phyloP scores from a whole-genome alignment of 2,113 vertebrate species.

The Stigmatopora argus region DNA sequence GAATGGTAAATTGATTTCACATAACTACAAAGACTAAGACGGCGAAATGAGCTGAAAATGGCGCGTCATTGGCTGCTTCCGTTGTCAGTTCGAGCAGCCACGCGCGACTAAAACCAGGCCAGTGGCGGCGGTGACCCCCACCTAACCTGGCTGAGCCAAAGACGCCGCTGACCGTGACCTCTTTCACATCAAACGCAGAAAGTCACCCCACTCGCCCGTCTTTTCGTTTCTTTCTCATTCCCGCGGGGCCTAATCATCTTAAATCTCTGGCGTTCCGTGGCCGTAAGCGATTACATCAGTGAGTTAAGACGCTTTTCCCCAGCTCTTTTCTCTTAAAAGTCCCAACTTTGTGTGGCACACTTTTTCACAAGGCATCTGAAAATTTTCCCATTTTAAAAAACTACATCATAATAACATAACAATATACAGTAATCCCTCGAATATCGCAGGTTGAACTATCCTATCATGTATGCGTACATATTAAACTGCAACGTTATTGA shows the following conservation, averaged over 20 bases:
- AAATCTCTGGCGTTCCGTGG: conserved; percentile 35
- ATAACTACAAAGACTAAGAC: not conserved
- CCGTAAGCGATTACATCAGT: conserved; percentile 30
- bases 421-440: too few relatives aligned
- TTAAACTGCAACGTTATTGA: too few relatives aligned
- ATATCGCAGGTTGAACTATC: too few relatives aligned
- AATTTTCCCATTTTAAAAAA: not conserved
- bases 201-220: conserved; percentile 28
- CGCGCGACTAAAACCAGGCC: conserved; percentile 40
- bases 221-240: not conserved
- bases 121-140: not conserved
- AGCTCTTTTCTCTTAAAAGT: conserved; percentile 6
- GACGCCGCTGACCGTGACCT: conserved; percentile 33
- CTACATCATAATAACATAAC: too few relatives aligned
- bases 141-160: conserved; percentile 29
- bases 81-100: conserved; percentile 29
- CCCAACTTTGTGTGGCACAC: not conserved
- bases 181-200: conserved; percentile 48
- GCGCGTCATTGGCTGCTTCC: not conserved
- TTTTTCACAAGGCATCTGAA: not conserved
- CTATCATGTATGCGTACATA: too few relatives aligned
- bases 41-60: conserved; percentile 8
- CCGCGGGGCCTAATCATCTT: conserved; percentile 23
- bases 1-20: too few relatives aligned
- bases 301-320: conserved; percentile 54